Evolutionary conservation across 2,113 vertebrate species (phyloP).

Genomic region (Corythornis madagascariensis): DNA sequence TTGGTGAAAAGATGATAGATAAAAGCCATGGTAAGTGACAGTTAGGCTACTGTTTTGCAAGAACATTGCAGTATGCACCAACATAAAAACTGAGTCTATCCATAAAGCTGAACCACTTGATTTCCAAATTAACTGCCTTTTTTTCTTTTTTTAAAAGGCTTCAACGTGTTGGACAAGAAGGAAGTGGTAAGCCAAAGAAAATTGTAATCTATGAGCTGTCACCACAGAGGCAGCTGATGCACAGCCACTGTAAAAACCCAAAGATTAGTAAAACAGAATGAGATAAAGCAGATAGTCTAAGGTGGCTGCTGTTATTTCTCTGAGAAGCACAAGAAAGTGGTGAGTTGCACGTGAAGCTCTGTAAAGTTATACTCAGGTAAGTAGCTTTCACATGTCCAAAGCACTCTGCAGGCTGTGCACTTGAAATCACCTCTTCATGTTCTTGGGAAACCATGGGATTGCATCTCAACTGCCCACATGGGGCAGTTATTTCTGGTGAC

Average conservation of each 20-base stretch:
- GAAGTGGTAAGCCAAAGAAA: constrained; percentile 73
- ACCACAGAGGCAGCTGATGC: constrained; percentile 10
- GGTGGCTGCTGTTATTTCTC: not conserved
- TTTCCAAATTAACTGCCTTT: constrained; percentile 78
- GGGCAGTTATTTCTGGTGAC: constrained; percentile 36
- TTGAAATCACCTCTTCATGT: not conserved
- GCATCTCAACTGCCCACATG: constrained; percentile 1
- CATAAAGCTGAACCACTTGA: constrained; percentile 68
- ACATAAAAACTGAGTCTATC: constrained; percentile 26
- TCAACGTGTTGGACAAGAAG: constrained; percentile 63
- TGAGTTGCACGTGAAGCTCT: not conserved
- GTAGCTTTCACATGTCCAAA: not conserved
- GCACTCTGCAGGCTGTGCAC: not conserved
- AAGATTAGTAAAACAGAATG: not conserved
- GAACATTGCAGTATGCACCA: not conserved
- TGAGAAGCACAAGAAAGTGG: not conserved
- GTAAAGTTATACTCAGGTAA: not conserved
- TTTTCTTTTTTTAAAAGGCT: constrained; percentile 53
- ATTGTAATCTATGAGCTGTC: constrained; percentile 60
- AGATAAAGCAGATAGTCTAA: not conserved
- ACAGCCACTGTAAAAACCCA: constrained; percentile 18
- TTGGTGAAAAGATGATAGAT: not conserved
- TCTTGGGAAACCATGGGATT: constrained; percentile 23
- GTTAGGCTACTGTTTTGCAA: constrained; percentile 64
- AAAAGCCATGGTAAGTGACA: not conserved